Conservation (phyloP, 2,113 vertebrate genomes). For the Arizona elegans region DNA sequence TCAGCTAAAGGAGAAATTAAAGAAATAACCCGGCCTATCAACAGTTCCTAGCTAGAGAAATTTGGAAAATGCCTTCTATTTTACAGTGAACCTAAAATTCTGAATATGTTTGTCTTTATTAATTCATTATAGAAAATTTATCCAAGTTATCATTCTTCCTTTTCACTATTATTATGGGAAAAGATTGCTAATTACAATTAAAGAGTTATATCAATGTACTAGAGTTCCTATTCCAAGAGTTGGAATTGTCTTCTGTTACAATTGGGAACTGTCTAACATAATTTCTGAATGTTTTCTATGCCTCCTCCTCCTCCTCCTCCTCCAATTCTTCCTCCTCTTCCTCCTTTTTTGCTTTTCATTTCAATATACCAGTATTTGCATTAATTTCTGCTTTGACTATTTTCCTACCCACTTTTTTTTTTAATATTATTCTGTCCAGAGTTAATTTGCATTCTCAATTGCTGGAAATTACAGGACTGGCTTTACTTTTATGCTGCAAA, state of each 20-base stretch:
- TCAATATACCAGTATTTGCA: background rate
- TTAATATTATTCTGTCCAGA: too few species aligned
- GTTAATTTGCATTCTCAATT: background rate
- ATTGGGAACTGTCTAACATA: background rate
- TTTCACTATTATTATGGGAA: background rate
- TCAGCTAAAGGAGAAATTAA: background rate
- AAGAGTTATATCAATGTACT: background rate
- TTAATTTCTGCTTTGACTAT: background rate
- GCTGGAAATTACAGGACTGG: background rate
- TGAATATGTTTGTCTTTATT: background rate
- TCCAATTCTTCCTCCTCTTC: background rate
- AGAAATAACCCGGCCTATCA: background rate
- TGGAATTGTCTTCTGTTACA: background rate
- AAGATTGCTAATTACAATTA: background rate
- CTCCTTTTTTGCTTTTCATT: background rate
- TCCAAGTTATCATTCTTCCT: background rate
- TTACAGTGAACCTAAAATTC: background rate
- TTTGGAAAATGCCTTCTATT: background rate
- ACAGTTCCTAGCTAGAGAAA: background rate
- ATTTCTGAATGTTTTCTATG: background rate
- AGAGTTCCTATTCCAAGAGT: background rate
- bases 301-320: too few species aligned
- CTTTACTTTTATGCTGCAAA: background rate
- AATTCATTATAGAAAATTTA: background rate
- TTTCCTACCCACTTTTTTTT: background rate